Base-by-base conservation (phyloP, 1,140 invertebrate genomes). In the Brachystomella parvula region DNA sequence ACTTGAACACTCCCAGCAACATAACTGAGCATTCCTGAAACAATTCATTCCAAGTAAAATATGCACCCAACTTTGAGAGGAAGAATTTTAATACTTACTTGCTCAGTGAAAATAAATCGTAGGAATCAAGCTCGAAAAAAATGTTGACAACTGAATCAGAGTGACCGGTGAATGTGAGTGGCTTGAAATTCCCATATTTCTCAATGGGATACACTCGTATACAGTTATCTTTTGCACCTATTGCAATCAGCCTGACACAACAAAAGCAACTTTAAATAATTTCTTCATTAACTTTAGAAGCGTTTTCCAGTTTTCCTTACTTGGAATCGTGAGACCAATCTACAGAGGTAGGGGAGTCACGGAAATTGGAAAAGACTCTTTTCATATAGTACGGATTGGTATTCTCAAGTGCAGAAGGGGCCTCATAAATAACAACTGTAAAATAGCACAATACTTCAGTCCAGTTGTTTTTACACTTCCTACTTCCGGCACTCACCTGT, bases 291-390 rank as follows among this genome's bases (percentile, higher is more conserved):
- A 9, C 6, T 39, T 39, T 12, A 44, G 39, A n/a, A n/a, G n/a
- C n/a, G 39, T 44, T 44, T 12, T 44, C 39, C 39, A n/a, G 9
- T 39, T 9, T 26, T 26, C 35, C 21, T 60, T 65, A 84, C 83
- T 76, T 88, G 0, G 94, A 96, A 79, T 97, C 94, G 47, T 82
- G 83, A 0, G 92, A 94, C 95, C 95, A 98, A 77, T 92, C 86
- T 24, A 98, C 73, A 76, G 85, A 93, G 0, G 87, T 89, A 17
- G 49, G 49, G 0, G 89, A 87, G 66, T 92, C 94, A 89, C 69
- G 83, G 84, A 28, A 88, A 82, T 39, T 86, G 87, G 87, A 84
- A 77, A 90, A 94, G 1, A 90, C 87, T 66, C 86, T 79, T 76
- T 90, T 86, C 81, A 96, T 85, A 2, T 88, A 78, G 79, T 98